These are phyloP conservation scores for Stigmatopora nigra DNA, from an alignment of 2,113 vertebrate genomes.

Conservation along the genomic window DNA sequence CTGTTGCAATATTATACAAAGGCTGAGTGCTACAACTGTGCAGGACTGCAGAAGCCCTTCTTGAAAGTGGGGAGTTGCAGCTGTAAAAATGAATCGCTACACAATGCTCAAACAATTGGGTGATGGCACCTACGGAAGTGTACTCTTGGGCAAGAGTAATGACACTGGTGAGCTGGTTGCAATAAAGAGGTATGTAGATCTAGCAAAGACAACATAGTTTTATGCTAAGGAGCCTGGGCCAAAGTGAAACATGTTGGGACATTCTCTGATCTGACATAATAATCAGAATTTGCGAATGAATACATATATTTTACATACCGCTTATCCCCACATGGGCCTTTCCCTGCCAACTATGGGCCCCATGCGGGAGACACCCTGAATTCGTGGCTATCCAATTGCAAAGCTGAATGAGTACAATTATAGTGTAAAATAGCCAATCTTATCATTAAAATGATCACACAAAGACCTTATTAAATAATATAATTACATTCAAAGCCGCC, in stretches of 20 bases:
- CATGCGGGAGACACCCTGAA: too few relatives aligned
- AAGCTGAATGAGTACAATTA: too few relatives aligned
- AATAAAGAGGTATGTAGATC: conserved; percentile 79
- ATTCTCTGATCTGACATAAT: neutral
- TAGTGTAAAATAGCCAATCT: too few relatives aligned
- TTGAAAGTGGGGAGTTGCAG: conserved; percentile 17
- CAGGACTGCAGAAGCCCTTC: conserved; percentile 11
- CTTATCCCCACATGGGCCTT: too few relatives aligned
- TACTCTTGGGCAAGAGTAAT: conserved; percentile 85
- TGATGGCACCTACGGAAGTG: conserved; percentile 86
- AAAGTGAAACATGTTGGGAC: neutral
- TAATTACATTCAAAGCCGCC: too few relatives aligned
- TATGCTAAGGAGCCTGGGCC: too few relatives aligned
- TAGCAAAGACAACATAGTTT: too few relatives aligned
- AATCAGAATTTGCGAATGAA: neutral
- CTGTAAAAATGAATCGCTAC: conserved; percentile 80
- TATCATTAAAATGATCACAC: too few relatives aligned
- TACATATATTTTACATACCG: too few relatives aligned
- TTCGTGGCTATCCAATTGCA: too few relatives aligned
- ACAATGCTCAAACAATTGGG: conserved; percentile 82
- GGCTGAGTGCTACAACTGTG: conserved; percentile 13
- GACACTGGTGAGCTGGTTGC: conserved; percentile 88
- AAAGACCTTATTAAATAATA: too few relatives aligned
- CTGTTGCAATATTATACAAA: neutral
- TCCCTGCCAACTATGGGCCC: too few relatives aligned